phyloP scores from a whole-genome alignment of 2,888 invertebrate species.

The Campaea margaritaria region DNA sequence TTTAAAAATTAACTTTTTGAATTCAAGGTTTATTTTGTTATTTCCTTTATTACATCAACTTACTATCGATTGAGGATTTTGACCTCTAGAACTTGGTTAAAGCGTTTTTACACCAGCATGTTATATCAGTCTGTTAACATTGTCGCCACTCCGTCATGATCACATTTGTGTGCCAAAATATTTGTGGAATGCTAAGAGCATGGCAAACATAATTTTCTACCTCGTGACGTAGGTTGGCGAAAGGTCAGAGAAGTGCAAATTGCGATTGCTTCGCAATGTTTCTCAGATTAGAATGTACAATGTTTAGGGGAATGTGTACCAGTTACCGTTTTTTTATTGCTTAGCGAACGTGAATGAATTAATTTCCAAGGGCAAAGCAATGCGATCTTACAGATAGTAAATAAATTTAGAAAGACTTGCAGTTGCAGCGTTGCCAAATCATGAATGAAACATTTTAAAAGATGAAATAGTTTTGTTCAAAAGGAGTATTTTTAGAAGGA shows the following conservation, averaged over 20 bases:
- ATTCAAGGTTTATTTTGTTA: no score
- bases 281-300: slow-evolving; percentile 37
- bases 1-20: no score
- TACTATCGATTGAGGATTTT: no score
- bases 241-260: slow-evolving; percentile 49
- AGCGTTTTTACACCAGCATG: neutral
- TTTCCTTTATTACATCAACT: no score
- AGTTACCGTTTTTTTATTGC: slow-evolving; percentile 13
- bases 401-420: neutral
- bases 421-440: neutral
- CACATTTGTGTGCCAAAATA: slow-evolving; percentile 31
- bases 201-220: slow-evolving; percentile 17
- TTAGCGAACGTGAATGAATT: slow-evolving; percentile 9
- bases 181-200: slow-evolving; percentile 30
- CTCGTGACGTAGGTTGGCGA: slow-evolving; percentile 34
- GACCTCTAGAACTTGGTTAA: no score
- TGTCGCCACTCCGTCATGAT: slow-evolving; percentile 3
- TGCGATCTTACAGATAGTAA: slow-evolving; percentile 4
- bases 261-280: slow-evolving; percentile 29
- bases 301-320: slow-evolving; percentile 11
- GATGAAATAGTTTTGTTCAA: no score
- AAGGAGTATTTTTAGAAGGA: no score
- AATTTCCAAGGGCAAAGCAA: slow-evolving; percentile 8
- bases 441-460: neutral
- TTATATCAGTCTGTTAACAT: neutral